phyloP scores from a whole-genome alignment of 2,888 invertebrate species.

The Diachrysia chrysitis region DNA sequence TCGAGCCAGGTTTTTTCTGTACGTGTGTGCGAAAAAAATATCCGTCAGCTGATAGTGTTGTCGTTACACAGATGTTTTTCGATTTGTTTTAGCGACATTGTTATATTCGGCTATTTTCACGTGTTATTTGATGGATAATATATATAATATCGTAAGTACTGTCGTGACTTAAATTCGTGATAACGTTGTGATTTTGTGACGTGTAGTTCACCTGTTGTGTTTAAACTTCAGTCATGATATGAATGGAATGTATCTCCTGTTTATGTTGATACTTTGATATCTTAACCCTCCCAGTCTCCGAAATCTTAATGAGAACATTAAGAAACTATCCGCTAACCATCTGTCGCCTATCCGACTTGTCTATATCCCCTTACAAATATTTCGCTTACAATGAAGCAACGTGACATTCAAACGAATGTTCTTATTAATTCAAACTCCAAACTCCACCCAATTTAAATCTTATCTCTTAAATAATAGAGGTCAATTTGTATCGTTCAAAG shows the following conservation, averaged over 20 bases:
- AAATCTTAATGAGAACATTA: not conserved
- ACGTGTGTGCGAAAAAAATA: slow-evolving; percentile 62
- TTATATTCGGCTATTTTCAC: slow-evolving; percentile 64
- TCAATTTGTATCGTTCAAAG: slow-evolving; percentile 39
- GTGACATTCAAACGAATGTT: slow-evolving; percentile 55
- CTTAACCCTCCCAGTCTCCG: not conserved
- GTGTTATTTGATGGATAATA: slow-evolving; percentile 55
- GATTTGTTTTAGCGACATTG: slow-evolving; percentile 63
- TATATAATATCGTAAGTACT: slow-evolving; percentile 37
- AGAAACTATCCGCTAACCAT: slow-evolving; percentile 13
- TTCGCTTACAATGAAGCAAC: slow-evolving; percentile 49
- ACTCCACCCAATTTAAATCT: slow-evolving; percentile 30
- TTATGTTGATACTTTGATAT: not conserved
- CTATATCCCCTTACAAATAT: slow-evolving; percentile 50
- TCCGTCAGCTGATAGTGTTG: slow-evolving; percentile 66
- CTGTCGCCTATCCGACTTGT: slow-evolving; percentile 29
- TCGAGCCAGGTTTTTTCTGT: slow-evolving; percentile 64
- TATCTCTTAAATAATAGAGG: slow-evolving; percentile 33
- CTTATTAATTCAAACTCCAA: slow-evolving; percentile 47
- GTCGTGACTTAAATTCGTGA: slow-evolving; percentile 35
- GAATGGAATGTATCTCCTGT: not conserved
- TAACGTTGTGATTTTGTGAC: slow-evolving; percentile 25
- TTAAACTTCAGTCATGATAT: not conserved
- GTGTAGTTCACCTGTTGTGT: slow-evolving; percentile 10
- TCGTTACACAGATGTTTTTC: slow-evolving; percentile 61